A percentile compares a stretch with the other conserved stretches of the same genome.
Conservation (phyloP, 2,888 invertebrate species). For the Dermolepida albohirtum region DNA sequence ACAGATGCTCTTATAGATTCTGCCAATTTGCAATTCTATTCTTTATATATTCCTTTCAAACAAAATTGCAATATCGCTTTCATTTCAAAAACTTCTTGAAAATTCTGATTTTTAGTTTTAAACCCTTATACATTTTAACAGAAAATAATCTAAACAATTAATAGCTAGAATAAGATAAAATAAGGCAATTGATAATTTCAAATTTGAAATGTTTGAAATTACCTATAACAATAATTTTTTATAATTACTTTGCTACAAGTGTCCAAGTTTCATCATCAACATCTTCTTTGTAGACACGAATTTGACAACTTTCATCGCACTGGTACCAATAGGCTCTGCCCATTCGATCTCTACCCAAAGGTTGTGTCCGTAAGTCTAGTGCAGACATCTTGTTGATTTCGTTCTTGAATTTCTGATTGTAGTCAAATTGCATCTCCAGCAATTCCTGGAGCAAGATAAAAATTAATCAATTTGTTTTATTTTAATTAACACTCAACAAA, state of each 20-base stretch:
- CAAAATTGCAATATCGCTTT: too few species aligned
- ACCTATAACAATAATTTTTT: neutral
- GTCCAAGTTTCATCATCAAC: constrained; percentile 97
- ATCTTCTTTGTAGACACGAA: constrained; percentile 94
- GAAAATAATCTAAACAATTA: too few species aligned
- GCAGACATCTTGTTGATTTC: constrained; percentile 84
- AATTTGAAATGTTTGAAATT: too few species aligned
- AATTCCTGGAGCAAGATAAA: constrained; percentile 74
- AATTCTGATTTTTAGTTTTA: too few species aligned
- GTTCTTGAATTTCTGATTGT: constrained; percentile 91
- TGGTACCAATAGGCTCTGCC: constrained; percentile 97
- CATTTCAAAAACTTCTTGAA: too few species aligned
- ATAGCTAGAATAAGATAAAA: too few species aligned
- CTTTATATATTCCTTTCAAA: too few species aligned
- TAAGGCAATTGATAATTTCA: too few species aligned
- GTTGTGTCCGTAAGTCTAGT: constrained; percentile 84
- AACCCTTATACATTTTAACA: too few species aligned
- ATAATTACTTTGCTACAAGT: constrained; percentile 83
- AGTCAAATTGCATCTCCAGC: constrained; percentile 94
- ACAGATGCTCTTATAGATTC: too few species aligned
- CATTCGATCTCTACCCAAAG: constrained; percentile 90
- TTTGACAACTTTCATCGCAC: constrained; percentile 87
- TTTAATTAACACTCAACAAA: constrained; percentile 45
- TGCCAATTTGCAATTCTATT: too few species aligned
- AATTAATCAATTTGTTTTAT: neutral